A percentile compares a stretch with the other conserved stretches of the same genome.
These are phyloP conservation scores for Tiliqua scincoides DNA, from an alignment of 2,113 vertebrate species.

Conservation along the genomic window DNA sequence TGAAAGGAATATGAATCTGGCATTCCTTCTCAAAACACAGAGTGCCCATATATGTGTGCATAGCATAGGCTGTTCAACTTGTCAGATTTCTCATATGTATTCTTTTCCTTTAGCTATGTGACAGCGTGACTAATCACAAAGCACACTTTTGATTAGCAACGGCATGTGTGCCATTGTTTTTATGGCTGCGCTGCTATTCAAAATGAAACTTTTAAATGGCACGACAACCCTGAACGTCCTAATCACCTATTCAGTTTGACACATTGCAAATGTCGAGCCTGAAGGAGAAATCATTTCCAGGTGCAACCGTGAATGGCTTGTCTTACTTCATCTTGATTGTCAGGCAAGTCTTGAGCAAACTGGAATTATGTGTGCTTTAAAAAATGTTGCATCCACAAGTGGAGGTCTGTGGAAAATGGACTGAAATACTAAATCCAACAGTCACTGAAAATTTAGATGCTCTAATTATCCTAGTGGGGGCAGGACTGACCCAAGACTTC, in stretches of 20 bases:
- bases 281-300: slow-evolving; percentile 64
- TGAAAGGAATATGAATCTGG: slow-evolving; percentile 58
- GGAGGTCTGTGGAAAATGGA: neutral
- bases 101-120: slow-evolving; percentile 31
- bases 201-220: slow-evolving; percentile 49
- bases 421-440: slow-evolving; percentile 13
- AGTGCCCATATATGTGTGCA: slow-evolving; percentile 43
- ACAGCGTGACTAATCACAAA: slow-evolving; percentile 52
- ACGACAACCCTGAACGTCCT: slow-evolving; percentile 47
- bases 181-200: slow-evolving; percentile 54
- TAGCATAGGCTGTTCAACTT: slow-evolving; percentile 35
- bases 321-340: slow-evolving; percentile 37
- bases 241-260: slow-evolving; percentile 55
- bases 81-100: slow-evolving; percentile 52
- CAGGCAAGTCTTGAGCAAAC: slow-evolving; percentile 39
- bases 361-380: slow-evolving; percentile 35
- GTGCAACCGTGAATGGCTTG: slow-evolving; percentile 50
- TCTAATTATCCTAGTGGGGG: accelerated
- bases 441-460: slow-evolving; percentile 11
- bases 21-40: slow-evolving; percentile 49
- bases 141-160: slow-evolving; percentile 34
- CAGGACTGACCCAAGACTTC: too few relatives aligned
- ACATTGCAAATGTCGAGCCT: slow-evolving; percentile 32
- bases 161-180: slow-evolving; percentile 49
- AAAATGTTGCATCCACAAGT: neutral